A percentile compares a stretch with the other conserved stretches of the same genome.
Conservation (phyloP, 37 sponge, comb jelly and placozoan species). For the Beroe forskalii region DNA sequence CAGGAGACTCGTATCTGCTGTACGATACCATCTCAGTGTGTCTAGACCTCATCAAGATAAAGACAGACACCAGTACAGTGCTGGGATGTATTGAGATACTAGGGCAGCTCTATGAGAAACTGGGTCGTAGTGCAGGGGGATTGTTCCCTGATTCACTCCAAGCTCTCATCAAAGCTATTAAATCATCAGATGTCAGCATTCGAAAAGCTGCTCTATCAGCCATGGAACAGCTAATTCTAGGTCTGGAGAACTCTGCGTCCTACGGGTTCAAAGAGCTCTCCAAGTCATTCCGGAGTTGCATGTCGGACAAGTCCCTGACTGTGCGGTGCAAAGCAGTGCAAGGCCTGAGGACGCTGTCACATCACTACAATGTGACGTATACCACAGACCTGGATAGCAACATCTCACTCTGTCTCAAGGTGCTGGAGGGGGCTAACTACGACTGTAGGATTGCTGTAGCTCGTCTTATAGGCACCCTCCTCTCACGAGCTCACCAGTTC, state of each 20-base stretch:
- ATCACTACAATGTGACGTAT: conserved; percentile 71
- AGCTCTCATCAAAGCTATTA: conserved; percentile 72
- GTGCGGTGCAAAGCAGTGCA: conserved; percentile 82
- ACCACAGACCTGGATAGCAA: conserved; percentile 79
- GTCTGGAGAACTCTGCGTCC: conserved; percentile 79
- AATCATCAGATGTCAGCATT: conserved; percentile 70
- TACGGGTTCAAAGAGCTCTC: conserved; percentile 89
- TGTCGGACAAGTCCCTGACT: conserved; percentile 74
- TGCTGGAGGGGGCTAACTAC: conserved; percentile 84
- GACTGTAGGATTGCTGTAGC: conserved; percentile 78
- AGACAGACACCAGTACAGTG: conserved; percentile 39
- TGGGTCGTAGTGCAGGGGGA: conserved; percentile 73
- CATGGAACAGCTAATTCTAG: conserved; percentile 70
- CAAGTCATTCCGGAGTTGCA: conserved; percentile 72
- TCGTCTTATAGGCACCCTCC: conserved; percentile 76
- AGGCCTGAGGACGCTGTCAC: conserved; percentile 73
- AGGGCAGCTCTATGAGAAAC: conserved; percentile 62
- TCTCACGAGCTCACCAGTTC: conserved; percentile 75
- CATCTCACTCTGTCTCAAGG: conserved; percentile 75
- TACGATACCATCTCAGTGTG: conserved; percentile 74
- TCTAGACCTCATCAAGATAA: conserved; percentile 72
- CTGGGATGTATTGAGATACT: conserved; percentile 39
- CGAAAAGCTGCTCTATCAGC: not conserved
- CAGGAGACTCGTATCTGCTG: conserved; percentile 72
- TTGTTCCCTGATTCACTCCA: conserved; percentile 74